Evolutionary conservation across 2,888 invertebrate genomes (phyloP).

Genomic region (Macrosoma leucophasiata): DNA sequence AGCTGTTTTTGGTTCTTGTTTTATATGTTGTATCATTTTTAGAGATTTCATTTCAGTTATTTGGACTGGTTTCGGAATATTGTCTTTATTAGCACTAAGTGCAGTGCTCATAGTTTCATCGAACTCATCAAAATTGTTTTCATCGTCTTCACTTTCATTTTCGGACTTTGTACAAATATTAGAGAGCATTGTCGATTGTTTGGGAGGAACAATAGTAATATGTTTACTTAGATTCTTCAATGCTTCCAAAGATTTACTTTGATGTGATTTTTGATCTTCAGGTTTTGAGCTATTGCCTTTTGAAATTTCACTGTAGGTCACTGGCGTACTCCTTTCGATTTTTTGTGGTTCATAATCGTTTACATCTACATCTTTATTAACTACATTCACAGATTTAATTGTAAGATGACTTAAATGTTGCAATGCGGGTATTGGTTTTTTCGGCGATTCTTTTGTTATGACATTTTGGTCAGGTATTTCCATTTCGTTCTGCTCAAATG

Average conservation of each 20-base stretch:
- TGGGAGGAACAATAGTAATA: slow-evolving; percentile 38
- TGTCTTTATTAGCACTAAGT: slow-evolving; percentile 15
- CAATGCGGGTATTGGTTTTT: slow-evolving; percentile 36
- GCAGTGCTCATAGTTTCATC: slow-evolving; percentile 16
- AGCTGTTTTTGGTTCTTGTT: slow-evolving; percentile 8
- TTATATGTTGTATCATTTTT: slow-evolving; percentile 10
- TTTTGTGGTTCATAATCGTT: slow-evolving; percentile 13
- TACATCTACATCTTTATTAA: slow-evolving; percentile 26
- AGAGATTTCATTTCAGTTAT: slow-evolving; percentile 9
- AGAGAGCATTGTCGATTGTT: slow-evolving; percentile 22
- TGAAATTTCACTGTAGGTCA: no score
- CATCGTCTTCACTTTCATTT: slow-evolving; percentile 25
- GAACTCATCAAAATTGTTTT: slow-evolving; percentile 23
- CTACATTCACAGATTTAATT: slow-evolving; percentile 49
- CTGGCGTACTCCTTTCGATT: no score
- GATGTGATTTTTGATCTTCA: no score
- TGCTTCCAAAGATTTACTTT: slow-evolving; percentile 27
- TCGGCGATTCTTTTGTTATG: no score
- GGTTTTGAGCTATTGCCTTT: no score
- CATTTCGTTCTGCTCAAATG: no score
- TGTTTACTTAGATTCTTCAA: slow-evolving; percentile 40
- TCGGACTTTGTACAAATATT: slow-evolving; percentile 8
- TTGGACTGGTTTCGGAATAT: slow-evolving; percentile 12
- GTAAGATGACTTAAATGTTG: slow-evolving; percentile 49
- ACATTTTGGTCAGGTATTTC: no score